These are phyloP conservation scores for Lasioglossum malachurum DNA, from an alignment of 2,888 invertebrate genomes.

Conservation along the genomic window DNA sequence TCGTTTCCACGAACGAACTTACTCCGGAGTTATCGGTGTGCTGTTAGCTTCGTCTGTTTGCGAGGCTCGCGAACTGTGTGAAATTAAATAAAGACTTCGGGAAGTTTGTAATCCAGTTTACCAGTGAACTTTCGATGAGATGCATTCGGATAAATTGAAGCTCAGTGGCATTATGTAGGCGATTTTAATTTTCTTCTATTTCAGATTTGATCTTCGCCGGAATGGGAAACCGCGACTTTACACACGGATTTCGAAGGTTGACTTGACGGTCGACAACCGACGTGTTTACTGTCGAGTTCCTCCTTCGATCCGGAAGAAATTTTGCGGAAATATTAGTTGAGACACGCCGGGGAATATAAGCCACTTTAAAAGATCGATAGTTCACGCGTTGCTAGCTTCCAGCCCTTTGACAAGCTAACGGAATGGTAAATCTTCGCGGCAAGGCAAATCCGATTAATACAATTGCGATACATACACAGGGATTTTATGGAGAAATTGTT, in stretches of 20 bases:
- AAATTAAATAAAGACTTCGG: background rate
- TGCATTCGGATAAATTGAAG: background rate
- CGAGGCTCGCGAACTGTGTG: background rate
- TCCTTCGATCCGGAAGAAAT: background rate
- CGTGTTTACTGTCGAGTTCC: background rate
- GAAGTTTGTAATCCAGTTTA: background rate
- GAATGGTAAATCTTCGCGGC: background rate
- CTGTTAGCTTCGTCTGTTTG: background rate
- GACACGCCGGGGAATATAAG: background rate
- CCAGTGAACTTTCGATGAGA: background rate
- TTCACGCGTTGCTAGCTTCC: background rate
- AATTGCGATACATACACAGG: background rate
- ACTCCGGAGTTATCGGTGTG: background rate
- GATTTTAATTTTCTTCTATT: background rate
- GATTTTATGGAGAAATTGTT: background rate
- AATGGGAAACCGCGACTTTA: background rate
- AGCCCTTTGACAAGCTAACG: background rate
- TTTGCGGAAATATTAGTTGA: slow-evolving; percentile 6
- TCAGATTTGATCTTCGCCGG: background rate
- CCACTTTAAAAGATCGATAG: background rate
- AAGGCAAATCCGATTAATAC: background rate
- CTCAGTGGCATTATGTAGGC: background rate
- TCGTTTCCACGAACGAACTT: background rate
- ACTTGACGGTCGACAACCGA: background rate
- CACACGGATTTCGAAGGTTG: background rate